phyloP scores from a whole-genome alignment of 2,888 invertebrate genomes.

The Lymantria monacha region DNA sequence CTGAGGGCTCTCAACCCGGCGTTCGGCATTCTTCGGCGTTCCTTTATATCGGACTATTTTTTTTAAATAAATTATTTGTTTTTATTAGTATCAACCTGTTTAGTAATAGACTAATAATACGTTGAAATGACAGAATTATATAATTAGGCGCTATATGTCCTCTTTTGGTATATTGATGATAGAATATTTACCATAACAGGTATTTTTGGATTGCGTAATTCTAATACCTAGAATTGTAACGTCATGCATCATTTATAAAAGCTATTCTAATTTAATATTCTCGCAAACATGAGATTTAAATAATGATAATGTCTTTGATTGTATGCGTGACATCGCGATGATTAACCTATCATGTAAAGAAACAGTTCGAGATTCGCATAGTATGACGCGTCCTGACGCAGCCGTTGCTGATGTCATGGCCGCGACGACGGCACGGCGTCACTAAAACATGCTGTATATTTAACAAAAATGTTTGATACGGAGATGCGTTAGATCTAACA shows the following conservation, averaged over 20 bases:
- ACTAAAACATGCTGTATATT: constrained; percentile 31
- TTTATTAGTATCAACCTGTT: too few species aligned
- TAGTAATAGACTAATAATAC: too few species aligned
- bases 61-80: too few species aligned
- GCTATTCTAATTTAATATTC: constrained; percentile 35
- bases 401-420: constrained; percentile 68
- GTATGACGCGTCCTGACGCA: constrained; percentile 70
- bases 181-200: constrained; percentile 3
- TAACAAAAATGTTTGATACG: not conserved
- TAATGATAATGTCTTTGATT: constrained; percentile 57
- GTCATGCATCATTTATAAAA: constrained; percentile 39
- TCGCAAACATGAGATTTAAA: constrained; percentile 50
- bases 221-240: constrained; percentile 26
- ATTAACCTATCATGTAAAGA: constrained; percentile 53
- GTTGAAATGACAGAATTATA: too few species aligned
- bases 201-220: constrained; percentile 21
- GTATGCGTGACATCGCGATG: constrained; percentile 56
- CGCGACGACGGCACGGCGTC: constrained; percentile 53
- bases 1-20: too few species aligned
- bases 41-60: too few species aligned
- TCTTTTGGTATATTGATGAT: constrained; percentile 3
- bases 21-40: too few species aligned
- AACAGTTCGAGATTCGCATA: constrained; percentile 54
- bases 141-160: too few species aligned
- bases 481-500: not conserved